Evolutionary conservation across 2,888 invertebrate genomes (phyloP).

Genomic region (Syritta pipiens): DNA sequence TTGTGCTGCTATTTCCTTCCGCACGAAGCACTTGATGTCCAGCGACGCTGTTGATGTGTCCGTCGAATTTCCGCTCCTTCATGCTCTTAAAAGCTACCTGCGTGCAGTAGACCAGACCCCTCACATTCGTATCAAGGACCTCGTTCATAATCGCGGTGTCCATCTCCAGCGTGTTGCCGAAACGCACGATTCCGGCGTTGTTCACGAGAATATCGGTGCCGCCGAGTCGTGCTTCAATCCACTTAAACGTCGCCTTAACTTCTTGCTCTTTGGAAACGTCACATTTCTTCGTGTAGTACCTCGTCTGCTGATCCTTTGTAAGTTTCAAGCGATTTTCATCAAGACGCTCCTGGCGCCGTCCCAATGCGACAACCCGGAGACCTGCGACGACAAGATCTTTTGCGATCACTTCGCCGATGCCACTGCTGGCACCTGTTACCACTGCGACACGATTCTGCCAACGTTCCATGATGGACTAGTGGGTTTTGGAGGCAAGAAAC

Average conservation of each 20-base stretch:
- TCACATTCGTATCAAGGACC: conserved; percentile 80
- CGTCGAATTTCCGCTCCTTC: conserved; percentile 76
- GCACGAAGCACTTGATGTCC: no score
- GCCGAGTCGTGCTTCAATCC: conserved; percentile 80
- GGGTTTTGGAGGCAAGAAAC: no score
- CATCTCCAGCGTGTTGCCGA: conserved; percentile 74
- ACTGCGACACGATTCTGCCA: conserved; percentile 82
- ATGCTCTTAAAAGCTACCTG: conserved; percentile 80
- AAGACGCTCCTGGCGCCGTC: conserved; percentile 75
- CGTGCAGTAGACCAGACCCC: conserved; percentile 79
- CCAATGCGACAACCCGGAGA: conserved; percentile 81
- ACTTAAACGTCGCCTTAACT: conserved; percentile 81
- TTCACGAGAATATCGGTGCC: conserved; percentile 82
- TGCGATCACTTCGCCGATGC: conserved; percentile 82
- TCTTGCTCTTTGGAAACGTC: conserved; percentile 81
- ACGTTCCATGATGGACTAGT: conserved; percentile 75
- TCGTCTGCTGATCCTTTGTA: conserved; percentile 68
- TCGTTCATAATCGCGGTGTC: conserved; percentile 71
- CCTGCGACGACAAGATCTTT: conserved; percentile 80
- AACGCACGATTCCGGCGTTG: conserved; percentile 80
- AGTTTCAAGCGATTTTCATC: conserved; percentile 71
- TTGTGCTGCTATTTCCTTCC: no score
- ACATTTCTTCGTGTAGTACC: conserved; percentile 73
- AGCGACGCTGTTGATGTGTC: conserved; percentile 75
- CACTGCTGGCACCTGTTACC: conserved; percentile 84